Evolutionary conservation across 2,113 vertebrate species (phyloP), one percentile per base, ranked within the genome.

Genomic region (Neogobius melanostomus): DNA sequence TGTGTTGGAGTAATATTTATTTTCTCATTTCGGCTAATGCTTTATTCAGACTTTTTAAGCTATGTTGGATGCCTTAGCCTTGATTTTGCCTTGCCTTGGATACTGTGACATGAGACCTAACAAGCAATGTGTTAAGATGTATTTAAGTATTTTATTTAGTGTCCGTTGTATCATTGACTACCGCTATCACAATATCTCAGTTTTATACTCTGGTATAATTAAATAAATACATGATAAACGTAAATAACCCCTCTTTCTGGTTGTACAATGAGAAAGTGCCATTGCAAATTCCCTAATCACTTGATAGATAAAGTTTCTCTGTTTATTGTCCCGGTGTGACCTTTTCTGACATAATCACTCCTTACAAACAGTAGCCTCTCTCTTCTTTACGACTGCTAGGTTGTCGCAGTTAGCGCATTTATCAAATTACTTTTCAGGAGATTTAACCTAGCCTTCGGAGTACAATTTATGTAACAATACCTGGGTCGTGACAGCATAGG

Each of bases 381-480:
- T 36, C 12, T 45, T 1, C 11, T 42, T 3, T 17, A 21, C 15
- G 11, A 48, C n/a, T 70, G 44, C n/a, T 8, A 46, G 42, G 47
- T 71, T 57, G 4, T 4, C 2, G 51, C 64, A 49, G 21, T 45
- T 17, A 8, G 8, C 28, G 48, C 15, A 60, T 47, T 51, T 0
- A 14, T 43, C 64, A 12, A 9, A 46, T 60, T 45, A 14, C 8
- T 62, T 57, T 64, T 64, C 62, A 64, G n/a, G 62, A 16, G 62
- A 64, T 48, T 64, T 48, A 47, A 21, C 44, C 44, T 17, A 28
- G 44, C 62, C 62, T 15, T 2, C 28, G 28, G 14, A 28, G 46
- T 7, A 16, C 62, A 64, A 21, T 47, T 48, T 47, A 48, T 12
- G 45, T 48, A 64, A 47, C 62, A 61, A 44, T n/a, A 61, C 42